These are phyloP conservation scores for Mallateleia sp. DNA, from an alignment of 2,888 invertebrate genomes.

Conservation along the genomic window DNA sequence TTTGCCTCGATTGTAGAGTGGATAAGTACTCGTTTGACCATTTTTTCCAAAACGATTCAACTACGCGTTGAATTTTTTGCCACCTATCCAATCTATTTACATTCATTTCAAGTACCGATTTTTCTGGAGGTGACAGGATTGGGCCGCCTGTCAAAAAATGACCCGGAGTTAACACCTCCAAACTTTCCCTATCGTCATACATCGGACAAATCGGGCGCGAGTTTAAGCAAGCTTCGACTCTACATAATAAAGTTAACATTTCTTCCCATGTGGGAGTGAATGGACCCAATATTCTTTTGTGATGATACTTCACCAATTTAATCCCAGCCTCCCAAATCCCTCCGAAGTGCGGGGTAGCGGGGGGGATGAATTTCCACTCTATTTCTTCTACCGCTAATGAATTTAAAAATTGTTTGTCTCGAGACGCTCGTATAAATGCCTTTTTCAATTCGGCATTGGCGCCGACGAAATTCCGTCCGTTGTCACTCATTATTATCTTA, in stretches of 20 bases:
- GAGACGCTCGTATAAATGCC: neutral
- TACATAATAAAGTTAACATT: slow-evolving; percentile 3
- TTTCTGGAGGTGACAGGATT: slow-evolving; percentile 58
- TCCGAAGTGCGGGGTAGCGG: slow-evolving; percentile 1
- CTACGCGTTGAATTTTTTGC: slow-evolving; percentile 61
- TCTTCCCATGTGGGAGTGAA: slow-evolving; percentile 7
- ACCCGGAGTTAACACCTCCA: slow-evolving; percentile 12
- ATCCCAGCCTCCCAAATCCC: slow-evolving; percentile 11
- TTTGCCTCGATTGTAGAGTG: slow-evolving; percentile 77
- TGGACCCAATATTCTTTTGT: neutral
- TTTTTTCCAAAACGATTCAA: slow-evolving; percentile 70
- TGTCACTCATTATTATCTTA: neutral
- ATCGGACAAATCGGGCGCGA: slow-evolving; percentile 4
- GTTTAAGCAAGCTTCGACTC: slow-evolving; percentile 24
- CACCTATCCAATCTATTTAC: slow-evolving; percentile 73
- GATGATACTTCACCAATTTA: neutral
- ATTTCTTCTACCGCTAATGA: neutral
- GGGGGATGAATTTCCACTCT: slow-evolving; percentile 14
- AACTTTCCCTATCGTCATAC: slow-evolving; percentile 9
- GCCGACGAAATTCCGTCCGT: slow-evolving; percentile 6
- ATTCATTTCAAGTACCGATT: slow-evolving; percentile 56
- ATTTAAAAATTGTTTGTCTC: slow-evolving; percentile 5
- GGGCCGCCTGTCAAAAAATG: slow-evolving; percentile 11
- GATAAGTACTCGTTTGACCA: slow-evolving; percentile 80
- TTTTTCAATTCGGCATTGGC: slow-evolving; percentile 3